Conservation (phyloP, 1,140 invertebrate genomes). For the Chironomus tepperi region DNA sequence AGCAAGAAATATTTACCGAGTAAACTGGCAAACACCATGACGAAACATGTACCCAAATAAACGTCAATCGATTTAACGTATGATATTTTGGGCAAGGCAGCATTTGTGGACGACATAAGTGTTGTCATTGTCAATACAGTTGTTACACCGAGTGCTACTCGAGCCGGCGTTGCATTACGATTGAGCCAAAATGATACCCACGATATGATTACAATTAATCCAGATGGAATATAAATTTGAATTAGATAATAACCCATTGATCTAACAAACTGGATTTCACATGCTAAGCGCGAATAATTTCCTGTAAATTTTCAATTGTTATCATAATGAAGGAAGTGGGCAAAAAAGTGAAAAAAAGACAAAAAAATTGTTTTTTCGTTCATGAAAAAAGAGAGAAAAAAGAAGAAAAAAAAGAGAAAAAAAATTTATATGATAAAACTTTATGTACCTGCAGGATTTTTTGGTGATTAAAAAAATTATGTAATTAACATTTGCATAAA, state of each 20-base stretch:
- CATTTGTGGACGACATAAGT: constrained; percentile 96
- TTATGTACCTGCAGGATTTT: too few species aligned
- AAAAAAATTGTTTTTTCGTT: not conserved
- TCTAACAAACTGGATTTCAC: constrained; percentile 94
- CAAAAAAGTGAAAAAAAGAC: not conserved
- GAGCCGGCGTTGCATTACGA: constrained; percentile 90
- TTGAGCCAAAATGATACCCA: constrained; percentile 94
- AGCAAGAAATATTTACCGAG: constrained; percentile 58
- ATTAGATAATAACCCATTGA: constrained; percentile 99
- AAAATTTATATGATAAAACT: too few species aligned
- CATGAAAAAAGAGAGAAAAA: not conserved
- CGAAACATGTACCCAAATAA: constrained; percentile 95
- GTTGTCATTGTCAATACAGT: constrained; percentile 98
- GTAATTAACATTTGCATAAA: too few species aligned
- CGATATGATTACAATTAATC: constrained; percentile 97
- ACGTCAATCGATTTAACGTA: constrained; percentile 99
- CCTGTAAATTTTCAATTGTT: constrained; percentile 51
- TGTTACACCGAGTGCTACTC: constrained; percentile 93
- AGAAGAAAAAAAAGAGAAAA: not conserved
- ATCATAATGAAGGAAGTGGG: constrained; percentile 2
- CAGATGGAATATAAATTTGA: constrained; percentile 98
- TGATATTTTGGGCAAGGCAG: constrained; percentile 94
- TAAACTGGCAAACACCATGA: constrained; percentile 93
- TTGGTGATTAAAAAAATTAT: too few species aligned
- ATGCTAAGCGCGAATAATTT: constrained; percentile 95